phyloP scores from a whole-genome alignment of 2,113 vertebrate species.

The Sapayoa aenigma region DNA sequence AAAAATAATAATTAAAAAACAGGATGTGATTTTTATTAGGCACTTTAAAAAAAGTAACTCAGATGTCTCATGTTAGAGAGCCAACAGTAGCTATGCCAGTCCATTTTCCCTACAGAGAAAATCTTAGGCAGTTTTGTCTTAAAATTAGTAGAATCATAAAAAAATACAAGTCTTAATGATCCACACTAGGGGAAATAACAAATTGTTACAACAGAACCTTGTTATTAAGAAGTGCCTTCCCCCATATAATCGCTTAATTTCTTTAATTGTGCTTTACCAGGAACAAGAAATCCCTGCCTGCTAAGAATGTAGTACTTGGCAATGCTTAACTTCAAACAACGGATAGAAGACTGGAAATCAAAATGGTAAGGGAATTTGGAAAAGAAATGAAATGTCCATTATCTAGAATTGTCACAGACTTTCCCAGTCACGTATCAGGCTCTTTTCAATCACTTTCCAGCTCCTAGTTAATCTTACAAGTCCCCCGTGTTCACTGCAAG shows the following conservation, averaged over 20 bases:
- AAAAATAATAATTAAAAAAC: conserved; percentile 9
- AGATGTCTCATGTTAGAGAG: background rate
- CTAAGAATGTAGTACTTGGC: background rate
- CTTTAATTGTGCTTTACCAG: background rate
- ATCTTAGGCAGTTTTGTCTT: background rate
- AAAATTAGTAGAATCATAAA: background rate
- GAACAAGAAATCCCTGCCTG: background rate
- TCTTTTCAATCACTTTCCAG: background rate
- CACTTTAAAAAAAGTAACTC: background rate
- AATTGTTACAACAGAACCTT: background rate
- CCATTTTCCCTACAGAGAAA: background rate
- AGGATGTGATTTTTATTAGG: background rate
- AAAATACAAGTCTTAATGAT: background rate
- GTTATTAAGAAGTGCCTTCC: background rate
- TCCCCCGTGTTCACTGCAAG: background rate
- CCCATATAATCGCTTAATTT: background rate
- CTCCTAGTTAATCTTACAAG: background rate
- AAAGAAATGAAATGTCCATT: background rate
- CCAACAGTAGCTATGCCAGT: background rate
- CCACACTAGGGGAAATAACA: background rate
- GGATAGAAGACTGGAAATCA: background rate
- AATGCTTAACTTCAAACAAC: background rate
- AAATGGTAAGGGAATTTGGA: background rate
- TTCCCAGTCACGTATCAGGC: background rate
- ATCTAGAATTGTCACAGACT: background rate